Evolutionary conservation across 1,140 invertebrate species (phyloP), one percentile per base, ranked within the genome.

Genomic region (Nebria ingens): DNA sequence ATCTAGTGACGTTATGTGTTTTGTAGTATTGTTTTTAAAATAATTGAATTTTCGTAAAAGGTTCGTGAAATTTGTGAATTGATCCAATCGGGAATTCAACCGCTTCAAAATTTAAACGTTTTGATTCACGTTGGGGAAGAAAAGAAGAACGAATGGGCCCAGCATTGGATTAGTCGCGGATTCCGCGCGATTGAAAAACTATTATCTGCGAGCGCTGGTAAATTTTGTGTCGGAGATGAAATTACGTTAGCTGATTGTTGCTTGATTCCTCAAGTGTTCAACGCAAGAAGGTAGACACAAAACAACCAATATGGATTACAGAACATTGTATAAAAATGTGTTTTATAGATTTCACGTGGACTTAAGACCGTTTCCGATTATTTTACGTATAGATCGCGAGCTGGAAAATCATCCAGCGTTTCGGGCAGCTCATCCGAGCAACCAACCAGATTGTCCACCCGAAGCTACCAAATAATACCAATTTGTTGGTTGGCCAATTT

Each of bases 191-290:
- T 97, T 2, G 96, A 98, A 74, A 87, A 89, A 68, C 71, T 94
- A 9, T 69, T 98, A 6, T 82, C 84, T 4, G 76, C 85, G 12
- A 88, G 82, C 54, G 85, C 90, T 50, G 95, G 94, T 13, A 93
- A 94, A 69, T 98, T 94, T 67, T 93, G 91, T 68, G 87, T 97
- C 1, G 95, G 94, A 1, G 91, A 98, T 73, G 82, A 90, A 61
- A 83, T 98, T 23, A 93, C 93, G 0, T 73, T 98, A 64, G 94
- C 95, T 21, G 96, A 99, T 71, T 91, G 93, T 62, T 97, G 91
- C 67, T 75, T 98, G 19, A 88, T 97, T 42, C 93, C 95, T 51
- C 95, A 98, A 78, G 87, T 71, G 15, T 68, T 68, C 58, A 66
- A 65, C 50, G 62, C 66, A 6, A 53, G 62, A 50, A 62, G 40